Evolutionary conservation across 1,140 invertebrate genomes (phyloP).

Genomic region (Antheraea pernyi): DNA sequence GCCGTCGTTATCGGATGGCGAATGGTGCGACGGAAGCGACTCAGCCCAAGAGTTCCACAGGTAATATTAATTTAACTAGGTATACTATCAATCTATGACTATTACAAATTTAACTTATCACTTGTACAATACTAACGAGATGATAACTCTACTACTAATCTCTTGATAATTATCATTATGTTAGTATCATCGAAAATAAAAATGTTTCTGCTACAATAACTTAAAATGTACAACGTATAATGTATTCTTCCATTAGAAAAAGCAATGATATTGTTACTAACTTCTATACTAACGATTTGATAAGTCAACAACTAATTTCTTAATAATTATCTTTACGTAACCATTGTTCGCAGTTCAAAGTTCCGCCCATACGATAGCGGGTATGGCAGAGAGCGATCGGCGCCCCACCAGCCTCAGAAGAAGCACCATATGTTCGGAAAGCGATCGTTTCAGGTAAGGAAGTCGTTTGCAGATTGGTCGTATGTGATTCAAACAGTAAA

Average conservation of each 20-base stretch:
- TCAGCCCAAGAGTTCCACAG: slow-evolving; percentile 78
- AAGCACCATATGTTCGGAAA: slow-evolving; percentile 96
- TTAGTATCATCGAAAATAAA: too few relatives aligned
- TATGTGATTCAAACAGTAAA: not conserved
- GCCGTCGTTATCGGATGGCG: slow-evolving; percentile 91
- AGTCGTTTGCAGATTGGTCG: not conserved
- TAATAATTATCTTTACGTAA: not conserved
- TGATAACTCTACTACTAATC: too few relatives aligned
- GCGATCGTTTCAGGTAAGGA: slow-evolving; percentile 85
- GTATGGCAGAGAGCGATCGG: slow-evolving; percentile 59
- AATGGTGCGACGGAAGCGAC: slow-evolving; percentile 94
- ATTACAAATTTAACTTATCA: too few relatives aligned
- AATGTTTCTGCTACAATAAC: too few relatives aligned
- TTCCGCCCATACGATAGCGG: slow-evolving; percentile 86
- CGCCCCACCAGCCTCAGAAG: slow-evolving; percentile 88
- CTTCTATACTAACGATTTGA: not conserved
- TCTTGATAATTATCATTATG: too few relatives aligned
- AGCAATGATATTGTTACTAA: too few relatives aligned
- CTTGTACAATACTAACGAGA: too few relatives aligned
- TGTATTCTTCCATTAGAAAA: not conserved
- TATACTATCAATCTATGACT: too few relatives aligned
- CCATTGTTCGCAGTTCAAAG: slow-evolving; percentile 74
- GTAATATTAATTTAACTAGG: slow-evolving; percentile 24
- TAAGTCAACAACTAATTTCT: slow-evolving; percentile 1
- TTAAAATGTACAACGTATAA: not conserved